phyloP scores from a whole-genome alignment of 2,888 invertebrate genomes.

The Acrobasis suavella region DNA sequence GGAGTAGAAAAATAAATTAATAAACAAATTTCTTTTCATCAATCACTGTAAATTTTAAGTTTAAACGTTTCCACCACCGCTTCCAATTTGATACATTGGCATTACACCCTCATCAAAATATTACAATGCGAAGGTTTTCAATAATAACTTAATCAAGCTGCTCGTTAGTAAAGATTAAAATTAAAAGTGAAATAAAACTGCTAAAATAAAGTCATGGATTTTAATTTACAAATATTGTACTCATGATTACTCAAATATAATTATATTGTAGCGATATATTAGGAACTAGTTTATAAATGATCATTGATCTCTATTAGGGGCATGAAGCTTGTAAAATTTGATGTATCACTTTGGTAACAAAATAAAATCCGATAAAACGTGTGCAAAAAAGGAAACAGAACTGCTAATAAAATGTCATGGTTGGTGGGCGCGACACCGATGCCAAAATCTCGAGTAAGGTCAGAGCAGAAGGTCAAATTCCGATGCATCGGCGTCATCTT shows the following conservation, averaged over 20 bases:
- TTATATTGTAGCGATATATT: constrained; percentile 4
- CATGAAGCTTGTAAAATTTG: constrained; percentile 8
- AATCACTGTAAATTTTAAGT: background rate
- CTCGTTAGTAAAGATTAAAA: background rate
- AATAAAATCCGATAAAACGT: constrained; percentile 27
- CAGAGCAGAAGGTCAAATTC: constrained; percentile 66
- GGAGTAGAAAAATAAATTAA: background rate
- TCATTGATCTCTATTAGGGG: constrained; percentile 11
- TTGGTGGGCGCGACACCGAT: constrained; percentile 51
- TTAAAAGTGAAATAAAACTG: background rate
- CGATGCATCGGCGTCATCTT: constrained; percentile 32
- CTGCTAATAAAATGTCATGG: constrained; percentile 56
- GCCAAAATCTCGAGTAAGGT: constrained; percentile 69
- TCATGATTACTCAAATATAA: background rate
- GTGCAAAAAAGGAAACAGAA: constrained; percentile 41
- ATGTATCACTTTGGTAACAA: constrained; percentile 1
- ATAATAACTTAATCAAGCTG: background rate
- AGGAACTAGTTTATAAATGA: background rate
- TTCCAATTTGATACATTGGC: background rate
- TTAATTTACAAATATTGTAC: background rate
- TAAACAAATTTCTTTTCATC: background rate
- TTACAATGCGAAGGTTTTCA: background rate
- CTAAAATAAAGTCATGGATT: background rate
- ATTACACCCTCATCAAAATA: background rate
- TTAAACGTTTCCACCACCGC: background rate